Evolutionary conservation across 2,113 vertebrate genomes (phyloP).

Genomic region (Lanius collurio): DNA sequence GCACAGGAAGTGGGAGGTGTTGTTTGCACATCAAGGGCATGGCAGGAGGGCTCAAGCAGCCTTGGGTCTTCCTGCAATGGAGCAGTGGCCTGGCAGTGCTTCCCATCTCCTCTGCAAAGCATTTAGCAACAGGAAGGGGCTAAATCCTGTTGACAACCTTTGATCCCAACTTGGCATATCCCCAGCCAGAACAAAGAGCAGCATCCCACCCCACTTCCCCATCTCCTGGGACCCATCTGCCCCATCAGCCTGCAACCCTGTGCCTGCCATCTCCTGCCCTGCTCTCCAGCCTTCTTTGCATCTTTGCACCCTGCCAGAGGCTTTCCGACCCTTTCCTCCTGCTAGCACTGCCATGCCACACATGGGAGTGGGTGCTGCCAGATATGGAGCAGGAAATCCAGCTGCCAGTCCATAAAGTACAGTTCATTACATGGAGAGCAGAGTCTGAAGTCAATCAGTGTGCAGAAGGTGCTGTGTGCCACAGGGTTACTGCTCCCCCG

Average conservation of each 20-base stretch:
- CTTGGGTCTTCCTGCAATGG: not conserved
- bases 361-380: not conserved
- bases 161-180: not conserved
- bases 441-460: not conserved
- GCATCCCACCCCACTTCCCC: not conserved
- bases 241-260: not conserved
- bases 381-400: not conserved
- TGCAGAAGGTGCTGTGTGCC: not conserved
- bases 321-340: not conserved
- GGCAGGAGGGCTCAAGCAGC: not conserved
- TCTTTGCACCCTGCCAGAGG: not conserved
- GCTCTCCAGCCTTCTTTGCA: not conserved
- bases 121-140: not conserved
- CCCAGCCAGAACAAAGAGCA: rapidly evolving
- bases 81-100: not conserved
- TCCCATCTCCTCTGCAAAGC: not conserved
- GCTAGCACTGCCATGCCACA: not conserved
- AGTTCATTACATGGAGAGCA: not conserved
- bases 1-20: not conserved
- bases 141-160: not conserved
- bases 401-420: not conserved
- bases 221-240: not conserved
- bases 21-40: not conserved
- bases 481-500: not conserved
- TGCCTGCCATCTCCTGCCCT: not conserved